Base-by-base conservation (phyloP, 2,888 invertebrate genomes). In the Hypselothyrea guttata region DNA sequence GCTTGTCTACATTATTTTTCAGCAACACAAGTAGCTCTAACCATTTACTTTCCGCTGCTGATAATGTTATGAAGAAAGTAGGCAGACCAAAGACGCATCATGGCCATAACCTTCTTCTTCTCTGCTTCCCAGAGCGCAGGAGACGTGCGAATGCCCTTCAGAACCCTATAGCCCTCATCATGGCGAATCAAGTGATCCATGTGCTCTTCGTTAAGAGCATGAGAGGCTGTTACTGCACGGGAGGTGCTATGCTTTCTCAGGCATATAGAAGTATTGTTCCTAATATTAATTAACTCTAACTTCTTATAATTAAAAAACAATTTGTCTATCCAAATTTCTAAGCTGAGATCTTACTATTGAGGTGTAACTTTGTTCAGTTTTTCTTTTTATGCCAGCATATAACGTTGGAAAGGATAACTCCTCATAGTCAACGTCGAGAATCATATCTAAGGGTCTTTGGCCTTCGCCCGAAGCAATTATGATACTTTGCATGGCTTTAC, bases 81-180 rank as follows among this genome's bases (percentile, higher is more conserved):
- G 12, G 40, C 12, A 40, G 40, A 7, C 27, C 33, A 7, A 33
- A 34, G 35, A 7, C 35, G 27, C 9, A 46, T 35, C 46, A 46
- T 45, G n/a, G 37, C 28, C 34, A 34, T 34, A 7, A 34, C 33
- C 5, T 34, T 34, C 2, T 55, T 61, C 9, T 62, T 53, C 8
- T 69, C 62, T 35, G 51, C 47, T 57, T 69, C 69, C 59, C 65
- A 69, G 15, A 60, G 65, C 30, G 62, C 65, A 7, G 69, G 48
- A 16, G 65, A 66, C 4, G 57, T 63, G 2, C 65, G 35, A 16
- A 61, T 33, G 7, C 55, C 55, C 28, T 65, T 47, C 2, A 33
- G 35, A 13, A 34, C 33, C 33, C 33, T 34, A 13, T 34, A 34
- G 5, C 12, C 33, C 1, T 34, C 13, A 34, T 34, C 13, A 12